Conservation (phyloP, 2,113 vertebrate genomes). For the Geococcyx californianus region DNA sequence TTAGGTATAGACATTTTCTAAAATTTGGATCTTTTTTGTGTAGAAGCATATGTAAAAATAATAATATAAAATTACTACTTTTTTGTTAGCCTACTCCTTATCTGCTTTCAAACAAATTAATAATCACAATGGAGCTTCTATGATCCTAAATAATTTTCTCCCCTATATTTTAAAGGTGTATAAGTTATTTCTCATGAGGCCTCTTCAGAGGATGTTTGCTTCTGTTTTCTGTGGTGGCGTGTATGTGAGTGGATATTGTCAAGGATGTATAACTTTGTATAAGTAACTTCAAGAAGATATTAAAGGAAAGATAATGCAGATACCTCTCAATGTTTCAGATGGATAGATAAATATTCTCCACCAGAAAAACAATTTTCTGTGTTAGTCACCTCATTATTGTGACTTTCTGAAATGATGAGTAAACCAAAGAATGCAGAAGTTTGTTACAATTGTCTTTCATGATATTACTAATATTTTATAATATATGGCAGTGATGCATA, state of each 20-base stretch:
- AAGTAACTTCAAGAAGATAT: not conserved
- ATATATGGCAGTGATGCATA: conserved; percentile 1
- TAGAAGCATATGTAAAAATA: not conserved
- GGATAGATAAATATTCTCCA: not conserved
- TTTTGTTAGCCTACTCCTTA: not conserved
- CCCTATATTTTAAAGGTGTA: not conserved
- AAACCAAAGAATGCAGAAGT: not conserved
- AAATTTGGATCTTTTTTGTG: not conserved
- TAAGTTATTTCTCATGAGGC: not conserved
- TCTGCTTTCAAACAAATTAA: not conserved
- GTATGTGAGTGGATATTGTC: not conserved
- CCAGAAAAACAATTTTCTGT: not conserved
- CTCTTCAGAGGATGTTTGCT: not conserved
- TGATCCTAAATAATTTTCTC: not conserved
- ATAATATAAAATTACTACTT: not conserved
- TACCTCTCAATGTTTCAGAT: not conserved
- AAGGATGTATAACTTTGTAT: not conserved
- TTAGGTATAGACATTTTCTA: not conserved
- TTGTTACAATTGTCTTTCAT: conserved; percentile 10
- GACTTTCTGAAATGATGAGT: not conserved
- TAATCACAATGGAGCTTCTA: not conserved
- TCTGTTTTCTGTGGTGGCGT: not conserved
- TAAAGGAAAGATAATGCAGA: not conserved
- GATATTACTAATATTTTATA: conserved; percentile 15
- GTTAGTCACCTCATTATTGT: not conserved